These are phyloP conservation scores for Philaenus spumarius DNA, from an alignment of 1,140 invertebrate species.

Conservation along the genomic window DNA sequence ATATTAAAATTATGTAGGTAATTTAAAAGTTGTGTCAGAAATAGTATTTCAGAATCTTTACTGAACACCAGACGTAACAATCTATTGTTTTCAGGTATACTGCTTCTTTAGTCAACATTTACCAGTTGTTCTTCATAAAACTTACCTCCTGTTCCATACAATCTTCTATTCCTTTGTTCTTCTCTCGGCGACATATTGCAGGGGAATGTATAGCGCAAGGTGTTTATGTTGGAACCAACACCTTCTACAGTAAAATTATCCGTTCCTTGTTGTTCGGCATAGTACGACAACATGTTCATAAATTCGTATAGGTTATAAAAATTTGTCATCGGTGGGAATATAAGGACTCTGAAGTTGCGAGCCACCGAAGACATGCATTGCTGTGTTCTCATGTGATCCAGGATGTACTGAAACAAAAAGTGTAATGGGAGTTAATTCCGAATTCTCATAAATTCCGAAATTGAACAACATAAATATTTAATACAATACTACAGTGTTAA, in stretches of 20 bases:
- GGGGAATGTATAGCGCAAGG: conserved; percentile 68
- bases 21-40: too few relatives aligned
- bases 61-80: too few relatives aligned
- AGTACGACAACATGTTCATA: conserved; percentile 72
- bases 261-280: conserved; percentile 46
- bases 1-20: too few relatives aligned
- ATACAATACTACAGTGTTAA: too few relatives aligned
- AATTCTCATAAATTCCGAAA: too few relatives aligned
- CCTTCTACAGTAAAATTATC: conserved; percentile 39
- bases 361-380: conserved; percentile 65
- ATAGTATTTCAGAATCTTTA: too few relatives aligned
- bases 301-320: conserved; percentile 81
- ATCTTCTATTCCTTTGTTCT: conserved; percentile 47
- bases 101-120: too few relatives aligned
- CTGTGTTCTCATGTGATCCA: conserved; percentile 68
- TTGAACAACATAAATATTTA: too few relatives aligned
- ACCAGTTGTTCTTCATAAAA: conserved; percentile 45
- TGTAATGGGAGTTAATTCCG: too few relatives aligned
- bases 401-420: conserved; percentile 48
- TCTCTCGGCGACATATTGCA: conserved; percentile 59
- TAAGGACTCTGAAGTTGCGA: conserved; percentile 53
- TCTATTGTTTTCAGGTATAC: too few relatives aligned
- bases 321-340: conserved; percentile 68
- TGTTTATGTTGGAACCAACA: conserved; percentile 51
- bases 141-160: conserved; percentile 69